A percentile compares a stretch with the other conserved stretches of the same genome.
These are phyloP conservation scores for Marisa cornuarietis DNA, from an alignment of 1,140 invertebrate species.

Conservation along the genomic window DNA sequence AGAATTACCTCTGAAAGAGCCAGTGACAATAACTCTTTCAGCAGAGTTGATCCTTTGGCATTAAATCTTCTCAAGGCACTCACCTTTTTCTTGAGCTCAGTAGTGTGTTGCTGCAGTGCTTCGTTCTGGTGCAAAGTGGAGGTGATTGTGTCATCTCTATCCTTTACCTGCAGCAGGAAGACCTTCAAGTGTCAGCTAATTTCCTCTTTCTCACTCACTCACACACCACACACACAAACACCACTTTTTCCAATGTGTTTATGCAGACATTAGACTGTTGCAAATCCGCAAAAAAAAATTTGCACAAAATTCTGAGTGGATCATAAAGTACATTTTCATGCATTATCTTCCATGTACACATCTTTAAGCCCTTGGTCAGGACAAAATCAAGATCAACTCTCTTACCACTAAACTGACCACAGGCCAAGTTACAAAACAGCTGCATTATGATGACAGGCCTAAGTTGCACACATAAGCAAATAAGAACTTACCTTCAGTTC, in stretches of 20 bases:
- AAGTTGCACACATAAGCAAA: too few relatives aligned
- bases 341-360: neutral
- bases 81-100: conserved; percentile 7
- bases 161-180: conserved; percentile 9
- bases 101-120: neutral
- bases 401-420: too few relatives aligned
- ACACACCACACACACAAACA: neutral
- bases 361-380: too few relatives aligned
- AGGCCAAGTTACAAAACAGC: too few relatives aligned
- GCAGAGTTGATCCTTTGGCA: too few relatives aligned
- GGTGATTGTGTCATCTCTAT: conserved; percentile 12
- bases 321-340: neutral
- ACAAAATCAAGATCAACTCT: too few relatives aligned
- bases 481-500: too few relatives aligned
- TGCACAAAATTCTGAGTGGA: neutral
- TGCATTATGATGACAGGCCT: too few relatives aligned
- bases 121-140: conserved; percentile 17
- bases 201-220: too few relatives aligned
- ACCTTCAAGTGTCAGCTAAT: neutral
- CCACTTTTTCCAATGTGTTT: neutral
- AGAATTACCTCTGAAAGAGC: too few relatives aligned
- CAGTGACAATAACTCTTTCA: too few relatives aligned
- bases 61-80: neutral
- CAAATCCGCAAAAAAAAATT: neutral
- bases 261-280: neutral